Conservation (phyloP, 2,113 vertebrate species). For the Phycodurus eques region DNA sequence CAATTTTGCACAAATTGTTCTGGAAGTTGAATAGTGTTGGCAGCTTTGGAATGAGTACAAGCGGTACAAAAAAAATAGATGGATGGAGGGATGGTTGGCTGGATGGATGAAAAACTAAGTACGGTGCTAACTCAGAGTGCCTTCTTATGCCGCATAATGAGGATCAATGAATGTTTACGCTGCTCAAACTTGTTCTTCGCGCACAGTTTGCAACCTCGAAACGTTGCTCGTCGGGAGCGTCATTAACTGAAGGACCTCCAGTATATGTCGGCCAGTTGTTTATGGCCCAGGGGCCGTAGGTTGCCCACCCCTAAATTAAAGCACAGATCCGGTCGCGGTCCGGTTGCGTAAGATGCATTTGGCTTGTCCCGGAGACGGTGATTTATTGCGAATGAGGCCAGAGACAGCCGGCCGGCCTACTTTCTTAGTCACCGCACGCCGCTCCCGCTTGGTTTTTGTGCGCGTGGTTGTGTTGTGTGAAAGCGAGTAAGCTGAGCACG, state of each 20-base stretch:
- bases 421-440: conserved; percentile 24
- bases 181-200: not conserved
- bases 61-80: not conserved
- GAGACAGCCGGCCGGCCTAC: conserved; percentile 19
- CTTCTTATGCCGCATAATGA: not conserved
- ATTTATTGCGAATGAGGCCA: conserved; percentile 45
- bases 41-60: not conserved
- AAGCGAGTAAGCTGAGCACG: conserved; percentile 32
- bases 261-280: not conserved
- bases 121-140: not conserved
- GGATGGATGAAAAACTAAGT: not conserved
- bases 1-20: too few relatives aligned
- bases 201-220: not conserved
- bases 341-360: conserved; percentile 32
- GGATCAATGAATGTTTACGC: not conserved
- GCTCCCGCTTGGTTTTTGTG: conserved; percentile 16
- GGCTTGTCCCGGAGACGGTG: conserved; percentile 19
- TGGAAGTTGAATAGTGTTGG: too few relatives aligned
- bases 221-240: not conserved
- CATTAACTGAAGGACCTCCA: not conserved
- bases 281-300: not conserved
- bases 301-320: not conserved
- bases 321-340: conserved; percentile 20
- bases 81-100: not conserved
- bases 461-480: conserved; percentile 15